These are phyloP conservation scores for Parazoanthus atlanticus DNA, from an alignment of 92 coral and sea anemone species.

Conservation along the genomic window DNA sequence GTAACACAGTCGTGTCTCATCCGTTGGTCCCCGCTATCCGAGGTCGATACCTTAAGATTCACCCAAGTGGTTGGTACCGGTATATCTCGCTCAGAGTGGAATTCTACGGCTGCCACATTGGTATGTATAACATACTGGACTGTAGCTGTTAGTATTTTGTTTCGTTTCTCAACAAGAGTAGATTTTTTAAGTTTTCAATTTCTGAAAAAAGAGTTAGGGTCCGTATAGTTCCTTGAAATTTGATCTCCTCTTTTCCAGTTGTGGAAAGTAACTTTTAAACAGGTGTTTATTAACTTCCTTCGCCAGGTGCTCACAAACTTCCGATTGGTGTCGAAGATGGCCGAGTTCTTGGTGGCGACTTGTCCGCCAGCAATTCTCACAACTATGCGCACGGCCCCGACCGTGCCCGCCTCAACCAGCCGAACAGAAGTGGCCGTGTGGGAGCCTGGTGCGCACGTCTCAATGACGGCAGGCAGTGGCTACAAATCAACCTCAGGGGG, in stretches of 20 bases:
- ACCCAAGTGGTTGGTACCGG: conserved; percentile 78
- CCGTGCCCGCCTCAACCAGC: conserved; percentile 66
- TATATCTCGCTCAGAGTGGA: conserved; percentile 86
- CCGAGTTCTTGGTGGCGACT: conserved; percentile 62
- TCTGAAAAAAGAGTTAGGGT: background rate
- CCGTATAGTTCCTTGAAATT: background rate
- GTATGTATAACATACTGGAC: conserved; percentile 29
- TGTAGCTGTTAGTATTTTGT: background rate
- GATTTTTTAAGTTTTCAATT: no score
- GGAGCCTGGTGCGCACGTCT: conserved; percentile 75
- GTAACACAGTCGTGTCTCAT: conserved; percentile 75
- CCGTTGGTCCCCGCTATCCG: conserved; percentile 63
- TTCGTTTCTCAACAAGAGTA: background rate
- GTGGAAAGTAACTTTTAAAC: background rate
- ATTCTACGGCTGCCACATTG: conserved; percentile 68
- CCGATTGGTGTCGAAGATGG: conserved; percentile 73
- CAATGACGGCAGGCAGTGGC: conserved; percentile 60
- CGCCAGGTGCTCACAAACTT: conserved; percentile 40
- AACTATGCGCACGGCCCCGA: conserved; percentile 67
- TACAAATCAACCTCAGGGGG: conserved; percentile 61
- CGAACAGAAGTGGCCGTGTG: conserved; percentile 38
- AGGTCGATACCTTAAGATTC: conserved; percentile 70
- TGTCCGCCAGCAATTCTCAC: conserved; percentile 60
- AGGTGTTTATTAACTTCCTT: background rate
- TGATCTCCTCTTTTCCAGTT: no score